These are phyloP conservation scores for Trichonephila clavata DNA, from an alignment of 1,140 invertebrate genomes.

Conservation along the genomic window DNA sequence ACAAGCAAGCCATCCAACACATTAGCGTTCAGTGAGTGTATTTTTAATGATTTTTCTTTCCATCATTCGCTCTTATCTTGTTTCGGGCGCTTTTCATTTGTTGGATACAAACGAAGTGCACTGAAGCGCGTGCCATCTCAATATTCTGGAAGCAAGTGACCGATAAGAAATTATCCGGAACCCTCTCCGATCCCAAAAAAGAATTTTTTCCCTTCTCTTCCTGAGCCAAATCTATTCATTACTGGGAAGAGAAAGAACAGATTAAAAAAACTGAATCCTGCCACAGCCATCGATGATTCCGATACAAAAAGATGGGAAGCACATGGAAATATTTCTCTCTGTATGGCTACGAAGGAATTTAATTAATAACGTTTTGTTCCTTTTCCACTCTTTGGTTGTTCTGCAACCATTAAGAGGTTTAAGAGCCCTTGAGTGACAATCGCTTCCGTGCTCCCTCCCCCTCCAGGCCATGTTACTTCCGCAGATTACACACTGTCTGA, in stretches of 20 bases:
- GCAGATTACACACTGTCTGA: conserved; percentile 1
- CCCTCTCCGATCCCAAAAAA: neutral
- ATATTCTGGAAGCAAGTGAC: neutral
- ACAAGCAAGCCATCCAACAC: too few species aligned
- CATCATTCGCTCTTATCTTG: neutral
- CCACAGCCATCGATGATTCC: neutral
- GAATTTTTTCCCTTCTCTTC: neutral
- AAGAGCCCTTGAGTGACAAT: conserved; percentile 25
- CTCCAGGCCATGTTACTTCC: conserved; percentile 28
- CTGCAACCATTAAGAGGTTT: neutral
- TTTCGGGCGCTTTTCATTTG: neutral
- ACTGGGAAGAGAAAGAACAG: neutral
- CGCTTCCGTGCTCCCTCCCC: neutral
- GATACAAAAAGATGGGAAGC: neutral
- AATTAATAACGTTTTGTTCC: conserved; percentile 48
- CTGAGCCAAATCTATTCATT: neutral
- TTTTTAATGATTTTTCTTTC: too few species aligned
- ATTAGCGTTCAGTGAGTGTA: too few species aligned
- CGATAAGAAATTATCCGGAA: neutral
- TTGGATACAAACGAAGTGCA: neutral
- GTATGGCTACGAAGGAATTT: conserved; percentile 15
- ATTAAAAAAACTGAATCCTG: neutral
- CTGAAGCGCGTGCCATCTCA: neutral
- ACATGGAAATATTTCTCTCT: neutral
- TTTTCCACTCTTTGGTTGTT: conserved; percentile 24